Evolutionary conservation across 2,797 vertebrate genomes (phyloP).

Genomic region (Lagocephalus sceleratus): DNA sequence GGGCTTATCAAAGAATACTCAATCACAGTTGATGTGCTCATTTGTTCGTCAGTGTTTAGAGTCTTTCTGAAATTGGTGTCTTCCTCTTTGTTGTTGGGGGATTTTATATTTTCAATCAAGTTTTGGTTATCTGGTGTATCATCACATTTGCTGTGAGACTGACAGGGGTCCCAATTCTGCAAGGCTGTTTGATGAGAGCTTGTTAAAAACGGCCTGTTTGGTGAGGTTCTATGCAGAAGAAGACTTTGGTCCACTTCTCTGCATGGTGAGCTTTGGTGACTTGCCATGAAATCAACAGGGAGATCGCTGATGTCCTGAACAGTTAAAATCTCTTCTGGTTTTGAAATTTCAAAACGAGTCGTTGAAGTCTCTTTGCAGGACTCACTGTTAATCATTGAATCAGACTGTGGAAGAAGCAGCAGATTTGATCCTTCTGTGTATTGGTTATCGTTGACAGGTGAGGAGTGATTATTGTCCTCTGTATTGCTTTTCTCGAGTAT

Average conservation of each 20-base stretch:
- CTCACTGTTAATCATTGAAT: slow-evolving; percentile 42
- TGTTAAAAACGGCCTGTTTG: slow-evolving; percentile 47
- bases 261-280: slow-evolving; percentile 62
- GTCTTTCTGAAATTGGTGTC: slow-evolving; percentile 34
- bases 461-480: slow-evolving; percentile 29
- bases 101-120: slow-evolving; percentile 40
- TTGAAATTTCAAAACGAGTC: slow-evolving; percentile 21
- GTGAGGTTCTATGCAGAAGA: slow-evolving; percentile 32
- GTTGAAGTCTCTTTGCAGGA: slow-evolving; percentile 40
- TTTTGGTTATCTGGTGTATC: slow-evolving; percentile 36
- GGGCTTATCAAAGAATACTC: slow-evolving; percentile 60
- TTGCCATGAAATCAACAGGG: slow-evolving; percentile 67
- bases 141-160: slow-evolving; percentile 38
- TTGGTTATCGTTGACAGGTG: slow-evolving; percentile 48
- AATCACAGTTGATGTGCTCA: slow-evolving; percentile 38
- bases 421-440: slow-evolving; percentile 50
- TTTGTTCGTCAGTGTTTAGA: slow-evolving; percentile 31
- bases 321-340: slow-evolving; percentile 63
- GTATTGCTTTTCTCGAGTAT: slow-evolving; percentile 47
- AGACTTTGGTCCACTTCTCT: slow-evolving; percentile 49
- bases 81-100: slow-evolving; percentile 37
- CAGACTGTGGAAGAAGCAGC: slow-evolving; percentile 58
- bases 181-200: slow-evolving; percentile 36
- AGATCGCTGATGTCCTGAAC: slow-evolving; percentile 65
- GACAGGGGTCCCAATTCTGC: slow-evolving; percentile 35